Conservation (phyloP, 2,113 vertebrate genomes). For the Pluvianellus socialis region DNA sequence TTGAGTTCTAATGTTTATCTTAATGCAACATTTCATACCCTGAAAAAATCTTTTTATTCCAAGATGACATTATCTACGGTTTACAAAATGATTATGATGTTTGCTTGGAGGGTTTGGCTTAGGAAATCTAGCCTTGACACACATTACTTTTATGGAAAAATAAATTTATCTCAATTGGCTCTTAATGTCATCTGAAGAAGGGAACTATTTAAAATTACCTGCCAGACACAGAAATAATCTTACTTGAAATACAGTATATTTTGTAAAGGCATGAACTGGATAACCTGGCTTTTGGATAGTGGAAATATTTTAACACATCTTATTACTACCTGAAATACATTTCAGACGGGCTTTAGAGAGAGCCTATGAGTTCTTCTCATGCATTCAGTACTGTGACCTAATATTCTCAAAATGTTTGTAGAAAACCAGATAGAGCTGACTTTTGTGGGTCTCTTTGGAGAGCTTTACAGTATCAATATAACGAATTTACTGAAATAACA, state of each 20-base stretch:
- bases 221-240: slow-evolving; percentile 26
- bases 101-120: slow-evolving; percentile 28
- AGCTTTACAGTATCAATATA: background rate
- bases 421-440: background rate
- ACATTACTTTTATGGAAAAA: slow-evolving; percentile 56
- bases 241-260: slow-evolving; percentile 20
- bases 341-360: background rate
- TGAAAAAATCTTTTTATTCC: slow-evolving; percentile 2
- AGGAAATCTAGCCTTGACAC: slow-evolving; percentile 29
- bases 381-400: background rate
- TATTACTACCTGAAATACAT: background rate
- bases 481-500: slow-evolving; percentile 25
- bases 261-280: background rate
- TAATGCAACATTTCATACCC: slow-evolving; percentile 29
- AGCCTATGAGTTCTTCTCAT: background rate
- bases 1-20: slow-evolving; percentile 33
- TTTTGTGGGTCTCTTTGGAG: background rate
- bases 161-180: slow-evolving; percentile 46
- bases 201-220: slow-evolving; percentile 55
- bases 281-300: slow-evolving; percentile 1
- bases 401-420: background rate
- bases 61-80: background rate
- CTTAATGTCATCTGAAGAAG: slow-evolving; percentile 52
- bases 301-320: background rate
- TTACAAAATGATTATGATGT: slow-evolving; percentile 36